Evolutionary conservation across 2,797 vertebrate genomes (phyloP), one percentile per base, ranked within the genome.

Genomic region (Amphiprion clarkii): DNA sequence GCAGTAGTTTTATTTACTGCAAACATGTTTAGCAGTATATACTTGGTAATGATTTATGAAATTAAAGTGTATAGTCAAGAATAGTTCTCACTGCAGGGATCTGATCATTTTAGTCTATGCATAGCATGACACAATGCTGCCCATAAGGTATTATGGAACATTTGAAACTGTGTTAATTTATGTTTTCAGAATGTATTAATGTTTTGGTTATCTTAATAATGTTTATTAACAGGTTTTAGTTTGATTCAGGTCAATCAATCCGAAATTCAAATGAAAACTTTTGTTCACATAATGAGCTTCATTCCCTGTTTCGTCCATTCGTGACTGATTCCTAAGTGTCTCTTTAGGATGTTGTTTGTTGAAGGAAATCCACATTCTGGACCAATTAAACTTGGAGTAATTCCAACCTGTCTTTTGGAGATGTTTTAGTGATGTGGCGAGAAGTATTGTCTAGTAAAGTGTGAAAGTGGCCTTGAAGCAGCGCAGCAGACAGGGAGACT

Each of bases 371-470:
- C 68, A 71, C 61, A 65, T 67, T 65, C 54, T 80, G 62, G 10
- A 62, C 36, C 75, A 76, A 84, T 82, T 80, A 76, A 80, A 80
- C 16, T 83, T 11, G 66, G 69, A 83, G 59, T 75, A 53, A 74
- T 59, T 86, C 44, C 56, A 63, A 53, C 52, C 58, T 66, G 40
- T 14, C 56, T 65, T 62, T 64, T 53, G 70, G 56, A 64, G 70
- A 75, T 6, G 7, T 54, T 72, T 77, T 60, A 78, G 12, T 72
- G 48, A 71, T 75, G 44, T 31, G 42, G 53, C 67, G 64, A 79
- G 55, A 39, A 72, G 31, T 65, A 59, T 63, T 61, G 52, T 66
- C 70, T 53, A 48, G 46, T 40, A 55, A 36, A 58, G 54, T 31
- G 25, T 71, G 39, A 66, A 57, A 31, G 10, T 80, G 74, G 29